Percentiles rank a stretch among this genome's conserved stretches.
Conservation (phyloP, 2,888 invertebrate species). For the Pterostichus niger region DNA sequence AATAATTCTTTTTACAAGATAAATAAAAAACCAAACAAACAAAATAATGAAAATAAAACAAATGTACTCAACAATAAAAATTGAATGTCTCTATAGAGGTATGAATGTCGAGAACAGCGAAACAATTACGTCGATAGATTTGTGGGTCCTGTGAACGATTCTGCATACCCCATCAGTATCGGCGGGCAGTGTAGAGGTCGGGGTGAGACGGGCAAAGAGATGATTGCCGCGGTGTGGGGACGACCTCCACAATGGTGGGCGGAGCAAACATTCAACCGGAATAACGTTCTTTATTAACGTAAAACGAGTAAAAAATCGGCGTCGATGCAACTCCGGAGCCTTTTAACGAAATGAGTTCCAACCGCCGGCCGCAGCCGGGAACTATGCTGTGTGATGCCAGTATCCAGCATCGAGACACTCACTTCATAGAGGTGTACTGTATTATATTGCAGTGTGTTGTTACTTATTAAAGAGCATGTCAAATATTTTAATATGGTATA, state of each 20-base stretch:
- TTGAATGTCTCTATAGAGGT: slow-evolving; percentile 5
- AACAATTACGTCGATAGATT: slow-evolving; percentile 35
- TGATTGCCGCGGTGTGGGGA: background rate
- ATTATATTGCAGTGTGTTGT: background rate
- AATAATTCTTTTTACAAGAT: slow-evolving; percentile 3
- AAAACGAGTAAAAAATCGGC: slow-evolving; percentile 59
- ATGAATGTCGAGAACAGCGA: background rate
- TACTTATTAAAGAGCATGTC: background rate
- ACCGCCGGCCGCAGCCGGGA: background rate
- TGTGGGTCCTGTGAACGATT: background rate
- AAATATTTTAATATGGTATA: background rate
- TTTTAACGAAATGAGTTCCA: slow-evolving; percentile 62
- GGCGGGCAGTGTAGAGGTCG: background rate
- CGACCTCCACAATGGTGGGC: slow-evolving; percentile 38
- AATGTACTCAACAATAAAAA: slow-evolving; percentile 28
- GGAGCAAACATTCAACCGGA: slow-evolving; percentile 60
- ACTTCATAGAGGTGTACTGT: background rate
- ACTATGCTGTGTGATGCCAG: too few species aligned
- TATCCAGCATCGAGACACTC: background rate
- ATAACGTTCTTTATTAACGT: slow-evolving; percentile 64
- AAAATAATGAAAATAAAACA: slow-evolving; percentile 22
- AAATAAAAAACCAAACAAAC: slow-evolving; percentile 25
- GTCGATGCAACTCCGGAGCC: slow-evolving; percentile 51
- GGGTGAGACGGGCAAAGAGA: background rate
- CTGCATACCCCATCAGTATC: background rate